Conservation (phyloP, 1,140 invertebrate species). For the Telenomus remus region DNA sequence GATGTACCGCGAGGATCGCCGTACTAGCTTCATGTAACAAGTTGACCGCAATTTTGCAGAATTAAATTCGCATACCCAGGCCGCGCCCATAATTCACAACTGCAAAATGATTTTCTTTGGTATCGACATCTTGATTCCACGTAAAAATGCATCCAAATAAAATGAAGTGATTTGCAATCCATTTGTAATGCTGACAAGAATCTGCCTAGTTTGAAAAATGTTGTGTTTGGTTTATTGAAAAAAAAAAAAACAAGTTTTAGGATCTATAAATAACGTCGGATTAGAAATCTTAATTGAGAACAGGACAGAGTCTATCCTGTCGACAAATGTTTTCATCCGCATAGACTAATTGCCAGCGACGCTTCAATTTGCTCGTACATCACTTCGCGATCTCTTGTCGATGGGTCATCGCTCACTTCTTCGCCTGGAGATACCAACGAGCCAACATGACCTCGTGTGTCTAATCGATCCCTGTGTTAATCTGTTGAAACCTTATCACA, state of each 20-base stretch:
- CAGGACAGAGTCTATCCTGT: too few species aligned
- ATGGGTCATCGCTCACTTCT: conserved; percentile 57
- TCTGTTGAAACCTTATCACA: conserved; percentile 36
- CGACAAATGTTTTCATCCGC: too few species aligned
- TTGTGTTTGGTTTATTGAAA: too few species aligned
- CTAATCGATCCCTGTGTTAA: conserved; percentile 47
- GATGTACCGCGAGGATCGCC: conserved; percentile 48
- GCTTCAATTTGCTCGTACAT: conserved; percentile 52
- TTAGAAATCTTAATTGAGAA: too few species aligned
- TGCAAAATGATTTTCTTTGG: not conserved
- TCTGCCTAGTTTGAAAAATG: too few species aligned
- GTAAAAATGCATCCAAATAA: not conserved
- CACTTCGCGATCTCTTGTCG: conserved; percentile 53
- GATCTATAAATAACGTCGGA: not conserved
- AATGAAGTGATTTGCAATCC: not conserved
- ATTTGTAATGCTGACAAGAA: too few species aligned
- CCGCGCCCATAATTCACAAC: conserved; percentile 15
- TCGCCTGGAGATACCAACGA: conserved; percentile 45
- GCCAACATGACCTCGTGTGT: conserved; percentile 36
- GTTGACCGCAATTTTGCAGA: conserved; percentile 54
- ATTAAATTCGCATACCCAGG: conserved; percentile 41
- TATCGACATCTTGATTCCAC: too few species aligned
- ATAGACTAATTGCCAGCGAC: conserved; percentile 45
- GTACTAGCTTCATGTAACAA: conserved; percentile 23
- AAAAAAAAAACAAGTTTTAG: not conserved